Base-by-base conservation (phyloP, 2,888 invertebrate species). In the Dolichopus griseipennis region DNA sequence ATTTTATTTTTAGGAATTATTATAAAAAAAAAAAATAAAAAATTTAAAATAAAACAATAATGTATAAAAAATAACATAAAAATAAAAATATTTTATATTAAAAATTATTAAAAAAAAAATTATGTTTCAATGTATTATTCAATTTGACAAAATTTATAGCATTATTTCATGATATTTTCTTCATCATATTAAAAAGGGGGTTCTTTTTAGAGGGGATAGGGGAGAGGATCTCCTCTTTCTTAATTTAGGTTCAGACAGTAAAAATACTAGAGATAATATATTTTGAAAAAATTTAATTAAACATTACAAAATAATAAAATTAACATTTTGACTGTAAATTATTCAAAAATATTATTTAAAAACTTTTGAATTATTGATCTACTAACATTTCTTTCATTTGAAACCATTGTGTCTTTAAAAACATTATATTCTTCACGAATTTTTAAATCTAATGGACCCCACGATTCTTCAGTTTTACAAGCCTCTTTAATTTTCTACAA, bases 381-480 rank as follows among this genome's bases (percentile, higher is more conserved):
- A 2, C n/a, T 61, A 61, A 41, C 15, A 9, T 62, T 62, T 62
- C 2, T 2, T 62, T 62, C 22, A 62, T 62, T 62, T 1, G 6
- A 15, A 9, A 18, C 6, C 9, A 62, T 62, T 21, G 20, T 62
- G 1, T 62, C 12, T 66, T 65, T 43, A 22, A 67, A 81, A 63
- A 80, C 78, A 18, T 74, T n/a, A 21, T 84, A 85, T 69, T 82
- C 78, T 62, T 79, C 78, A 66, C 78, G 78, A 10, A 75, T 75
- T 43, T 76, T 74, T 1, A 77, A 64, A 61, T 71, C 68, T 12
- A 64, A 33, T 21, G 72, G 72, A 33, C 72, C 72, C 72, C 72
- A 72, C 2, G 34, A 66, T 18, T 22, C 20, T 15, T 66, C 67
- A 20, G 72, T 71, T 34, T 67, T 69, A 66, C 68, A 71, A 15